Conservation (phyloP, 2,888 invertebrate species). For the Rhorus exstirpatorius region DNA sequence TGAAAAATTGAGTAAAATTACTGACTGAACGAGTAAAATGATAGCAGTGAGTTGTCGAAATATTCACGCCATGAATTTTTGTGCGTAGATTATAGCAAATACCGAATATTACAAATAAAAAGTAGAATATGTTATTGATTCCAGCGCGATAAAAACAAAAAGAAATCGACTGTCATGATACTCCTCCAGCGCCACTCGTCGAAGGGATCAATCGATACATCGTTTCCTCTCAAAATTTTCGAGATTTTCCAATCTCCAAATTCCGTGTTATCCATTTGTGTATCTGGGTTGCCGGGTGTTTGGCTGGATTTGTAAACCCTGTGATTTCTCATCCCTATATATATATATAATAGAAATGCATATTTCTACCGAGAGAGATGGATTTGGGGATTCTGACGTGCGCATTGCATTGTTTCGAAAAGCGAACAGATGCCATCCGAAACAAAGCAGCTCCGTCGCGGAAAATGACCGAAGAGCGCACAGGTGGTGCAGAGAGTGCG, state of each 20-base stretch:
- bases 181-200: neutral
- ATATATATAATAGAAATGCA: constrained; percentile 10
- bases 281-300: constrained; percentile 12
- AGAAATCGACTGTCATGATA: neutral
- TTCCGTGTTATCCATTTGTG: neutral
- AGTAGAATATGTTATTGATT: too few species aligned
- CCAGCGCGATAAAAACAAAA: neutral
- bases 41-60: too few species aligned
- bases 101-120: too few species aligned
- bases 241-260: constrained; percentile 19
- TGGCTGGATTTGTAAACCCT: constrained; percentile 7
- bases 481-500: constrained; percentile 46
- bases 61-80: too few species aligned
- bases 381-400: constrained; percentile 24
- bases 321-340: constrained; percentile 22
- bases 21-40: too few species aligned
- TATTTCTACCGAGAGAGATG: constrained; percentile 14
- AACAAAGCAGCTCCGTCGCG: constrained; percentile 62
- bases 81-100: too few species aligned
- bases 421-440: constrained; percentile 59
- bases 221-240: neutral
- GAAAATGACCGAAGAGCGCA: constrained; percentile 62
- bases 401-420: constrained; percentile 57
- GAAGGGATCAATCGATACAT: constrained; percentile 11
- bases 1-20: too few species aligned